Evolutionary conservation across 2,113 vertebrate species (phyloP).

Genomic region (Pheucticus melanocephalus): DNA sequence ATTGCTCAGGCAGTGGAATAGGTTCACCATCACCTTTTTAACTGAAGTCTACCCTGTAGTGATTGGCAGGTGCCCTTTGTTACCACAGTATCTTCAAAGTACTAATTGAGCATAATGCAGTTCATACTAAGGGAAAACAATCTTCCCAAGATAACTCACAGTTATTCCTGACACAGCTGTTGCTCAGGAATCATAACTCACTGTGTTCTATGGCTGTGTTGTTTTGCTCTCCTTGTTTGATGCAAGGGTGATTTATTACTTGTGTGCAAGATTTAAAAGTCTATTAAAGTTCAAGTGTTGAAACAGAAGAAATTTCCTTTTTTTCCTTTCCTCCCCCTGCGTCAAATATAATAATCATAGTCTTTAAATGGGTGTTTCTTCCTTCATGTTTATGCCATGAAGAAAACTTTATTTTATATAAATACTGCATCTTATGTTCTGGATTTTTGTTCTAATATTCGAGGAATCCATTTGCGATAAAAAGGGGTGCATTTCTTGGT

Average conservation of each 20-base stretch:
- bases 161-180: accelerated
- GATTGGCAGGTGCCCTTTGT: not conserved
- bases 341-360: not conserved
- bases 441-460: not conserved
- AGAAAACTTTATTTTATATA: not conserved
- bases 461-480: not conserved
- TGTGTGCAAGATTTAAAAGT: not conserved
- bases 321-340: not conserved
- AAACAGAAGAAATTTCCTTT: not conserved
- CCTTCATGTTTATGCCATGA: not conserved
- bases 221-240: not conserved
- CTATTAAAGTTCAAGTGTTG: not conserved
- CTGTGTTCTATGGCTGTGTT: not conserved
- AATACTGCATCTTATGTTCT: not conserved
- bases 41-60: not conserved
- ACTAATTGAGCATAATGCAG: not conserved
- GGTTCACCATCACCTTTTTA: not conserved
- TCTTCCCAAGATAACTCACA: not conserved
- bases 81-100: not conserved
- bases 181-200: not conserved
- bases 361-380: not conserved
- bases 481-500: not conserved
- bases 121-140: not conserved
- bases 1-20: not conserved
- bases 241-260: not conserved